Conservation (phyloP, 2,113 vertebrate species). For the Oenanthe oenanthe region DNA sequence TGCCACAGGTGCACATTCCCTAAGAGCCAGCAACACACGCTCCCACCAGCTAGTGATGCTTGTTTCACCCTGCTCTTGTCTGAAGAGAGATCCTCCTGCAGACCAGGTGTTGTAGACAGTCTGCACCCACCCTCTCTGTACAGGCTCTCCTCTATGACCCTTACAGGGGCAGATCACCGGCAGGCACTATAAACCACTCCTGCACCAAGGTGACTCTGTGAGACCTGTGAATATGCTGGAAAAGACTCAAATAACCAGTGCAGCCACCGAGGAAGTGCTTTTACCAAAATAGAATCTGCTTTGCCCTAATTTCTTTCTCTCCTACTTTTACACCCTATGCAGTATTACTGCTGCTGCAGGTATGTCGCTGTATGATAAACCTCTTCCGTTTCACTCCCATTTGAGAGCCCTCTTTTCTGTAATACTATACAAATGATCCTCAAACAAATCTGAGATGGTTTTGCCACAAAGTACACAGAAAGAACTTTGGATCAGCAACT, state of each 20-base stretch:
- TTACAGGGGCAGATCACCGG: neutral
- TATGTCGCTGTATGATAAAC: neutral
- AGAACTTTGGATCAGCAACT: neutral
- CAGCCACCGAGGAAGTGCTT: neutral
- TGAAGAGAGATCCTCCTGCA: neutral
- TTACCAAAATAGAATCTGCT: neutral
- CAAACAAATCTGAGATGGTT: neutral
- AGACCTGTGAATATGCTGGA: neutral
- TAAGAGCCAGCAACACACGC: accelerated
- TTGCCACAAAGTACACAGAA: neutral
- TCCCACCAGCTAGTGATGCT: neutral
- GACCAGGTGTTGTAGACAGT: neutral
- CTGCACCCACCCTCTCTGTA: neutral
- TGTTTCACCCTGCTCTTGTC: neutral
- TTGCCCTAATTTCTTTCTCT: neutral
- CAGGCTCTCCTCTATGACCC: neutral
- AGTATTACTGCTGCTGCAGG: neutral
- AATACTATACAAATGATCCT: neutral
- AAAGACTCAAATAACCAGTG: neutral
- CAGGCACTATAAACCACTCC: neutral
- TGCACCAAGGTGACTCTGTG: neutral
- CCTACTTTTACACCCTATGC: neutral
- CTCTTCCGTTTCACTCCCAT: neutral
- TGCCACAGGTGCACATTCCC: neutral
- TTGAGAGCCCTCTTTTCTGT: neutral